Evolutionary conservation across 2,797 vertebrate genomes (phyloP).

Genomic region (Monodelphis domestica): DNA sequence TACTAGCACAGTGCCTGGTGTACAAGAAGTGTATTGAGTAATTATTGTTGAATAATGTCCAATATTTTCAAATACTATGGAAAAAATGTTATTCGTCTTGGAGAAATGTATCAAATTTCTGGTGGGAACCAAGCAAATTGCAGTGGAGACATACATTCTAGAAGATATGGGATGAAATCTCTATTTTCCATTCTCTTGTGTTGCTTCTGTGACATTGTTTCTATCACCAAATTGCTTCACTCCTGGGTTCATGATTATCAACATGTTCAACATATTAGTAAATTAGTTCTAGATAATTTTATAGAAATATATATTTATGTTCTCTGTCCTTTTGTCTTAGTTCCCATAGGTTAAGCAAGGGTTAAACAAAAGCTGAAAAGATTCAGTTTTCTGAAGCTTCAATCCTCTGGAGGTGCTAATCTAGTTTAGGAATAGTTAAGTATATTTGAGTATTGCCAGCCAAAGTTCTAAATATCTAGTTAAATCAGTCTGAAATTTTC

Average conservation of each 20-base stretch:
- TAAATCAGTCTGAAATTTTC: slow-evolving; percentile 51
- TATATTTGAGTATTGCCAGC: slow-evolving; percentile 39
- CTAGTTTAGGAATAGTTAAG: neutral
- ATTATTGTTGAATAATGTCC: neutral
- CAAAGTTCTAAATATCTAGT: slow-evolving; percentile 6
- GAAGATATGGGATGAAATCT: neutral
- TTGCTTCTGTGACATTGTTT: neutral
- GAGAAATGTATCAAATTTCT: neutral
- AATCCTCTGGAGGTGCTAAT: neutral
- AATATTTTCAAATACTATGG: neutral
- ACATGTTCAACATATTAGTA: neutral
- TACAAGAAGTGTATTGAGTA: neutral
- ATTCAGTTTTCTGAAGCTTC: neutral
- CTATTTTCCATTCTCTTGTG: neutral
- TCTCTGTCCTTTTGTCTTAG: neutral
- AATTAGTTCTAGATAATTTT: neutral
- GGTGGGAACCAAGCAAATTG: neutral
- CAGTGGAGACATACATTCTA: neutral
- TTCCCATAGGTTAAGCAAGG: neutral
- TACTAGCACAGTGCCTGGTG: neutral
- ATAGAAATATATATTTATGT: neutral
- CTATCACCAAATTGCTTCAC: neutral
- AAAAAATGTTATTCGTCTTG: neutral
- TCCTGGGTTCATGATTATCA: neutral
- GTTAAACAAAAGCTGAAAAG: neutral